A percentile compares a stretch with the other conserved stretches of the same genome.
These are phyloP conservation scores for Drosophila teissieri DNA, from an alignment of 1,140 invertebrate genomes.

Conservation along the genomic window DNA sequence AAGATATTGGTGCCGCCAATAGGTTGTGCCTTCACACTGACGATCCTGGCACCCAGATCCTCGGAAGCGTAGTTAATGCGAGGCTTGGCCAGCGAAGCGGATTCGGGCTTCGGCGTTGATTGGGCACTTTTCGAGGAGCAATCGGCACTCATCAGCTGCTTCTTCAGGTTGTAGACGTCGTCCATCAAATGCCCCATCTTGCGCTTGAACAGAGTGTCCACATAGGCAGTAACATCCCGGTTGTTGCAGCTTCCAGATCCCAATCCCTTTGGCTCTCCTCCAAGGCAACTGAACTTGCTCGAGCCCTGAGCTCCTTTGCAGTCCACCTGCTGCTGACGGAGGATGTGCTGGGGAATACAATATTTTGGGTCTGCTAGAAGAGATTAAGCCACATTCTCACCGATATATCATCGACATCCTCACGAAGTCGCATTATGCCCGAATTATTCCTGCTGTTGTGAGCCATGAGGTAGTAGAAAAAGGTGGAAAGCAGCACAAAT, in stretches of 20 bases:
- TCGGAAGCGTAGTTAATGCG: slow-evolving; percentile 69
- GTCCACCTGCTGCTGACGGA: slow-evolving; percentile 11
- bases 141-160: slow-evolving; percentile 12
- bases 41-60: slow-evolving; percentile 60
- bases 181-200: slow-evolving; percentile 59
- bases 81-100: not conserved
- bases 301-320: slow-evolving; percentile 3
- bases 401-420: slow-evolving; percentile 50
- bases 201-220: slow-evolving; percentile 59
- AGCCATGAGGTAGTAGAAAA: slow-evolving; percentile 53
- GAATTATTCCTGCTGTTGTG: slow-evolving; percentile 26
- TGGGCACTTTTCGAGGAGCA: not conserved
- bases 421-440: slow-evolving; percentile 17
- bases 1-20: slow-evolving; percentile 40
- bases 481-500: slow-evolving; percentile 31
- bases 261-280: not conserved
- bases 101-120: not conserved
- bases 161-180: slow-evolving; percentile 66
- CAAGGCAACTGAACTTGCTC: not conserved
- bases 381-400: slow-evolving; percentile 15
- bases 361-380: too few relatives aligned
- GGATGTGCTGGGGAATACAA: slow-evolving; percentile 23
- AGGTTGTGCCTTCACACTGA: slow-evolving; percentile 38
- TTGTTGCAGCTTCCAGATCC: slow-evolving; percentile 8
- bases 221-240: slow-evolving; percentile 39